Evolutionary conservation across 2,888 invertebrate species (phyloP).

Genomic region (Coecobrya sp.): DNA sequence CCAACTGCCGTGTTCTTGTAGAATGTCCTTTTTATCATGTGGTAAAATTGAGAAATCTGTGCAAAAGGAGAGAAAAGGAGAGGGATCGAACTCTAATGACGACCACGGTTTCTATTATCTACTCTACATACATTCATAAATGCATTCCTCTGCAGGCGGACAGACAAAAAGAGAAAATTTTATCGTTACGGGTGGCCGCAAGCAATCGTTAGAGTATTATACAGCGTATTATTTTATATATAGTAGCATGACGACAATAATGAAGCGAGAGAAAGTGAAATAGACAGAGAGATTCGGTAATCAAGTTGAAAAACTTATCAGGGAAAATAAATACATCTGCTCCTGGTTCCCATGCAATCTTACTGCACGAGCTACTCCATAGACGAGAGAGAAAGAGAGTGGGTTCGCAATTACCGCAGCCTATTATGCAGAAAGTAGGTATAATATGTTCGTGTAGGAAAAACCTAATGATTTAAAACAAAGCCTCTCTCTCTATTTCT

Average conservation of each 20-base stretch:
- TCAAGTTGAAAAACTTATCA: too few relatives aligned
- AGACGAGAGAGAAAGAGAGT: too few relatives aligned
- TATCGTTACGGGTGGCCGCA: background rate
- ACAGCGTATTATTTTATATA: too few relatives aligned
- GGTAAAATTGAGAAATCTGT: conserved; percentile 68
- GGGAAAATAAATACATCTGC: too few relatives aligned
- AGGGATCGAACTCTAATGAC: background rate
- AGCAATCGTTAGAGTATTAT: background rate
- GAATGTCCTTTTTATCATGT: conserved; percentile 58
- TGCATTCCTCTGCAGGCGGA: background rate
- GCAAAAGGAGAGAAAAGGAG: background rate
- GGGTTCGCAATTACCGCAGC: background rate
- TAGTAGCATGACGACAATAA: too few relatives aligned
- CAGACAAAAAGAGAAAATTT: background rate
- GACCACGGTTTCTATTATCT: background rate
- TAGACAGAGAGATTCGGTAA: too few relatives aligned
- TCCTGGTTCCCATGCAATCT: too few relatives aligned
- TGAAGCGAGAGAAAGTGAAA: too few relatives aligned
- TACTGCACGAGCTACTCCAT: too few relatives aligned
- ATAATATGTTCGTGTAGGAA: background rate
- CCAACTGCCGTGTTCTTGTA: conserved; percentile 8
- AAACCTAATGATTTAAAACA: conserved; percentile 14
- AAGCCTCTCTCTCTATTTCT: background rate
- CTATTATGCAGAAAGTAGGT: background rate
- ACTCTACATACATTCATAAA: background rate